A percentile compares a stretch with the other conserved stretches of the same genome.
Conservation (phyloP, 2,888 invertebrate species). For the Herminia tarsipennalis region DNA sequence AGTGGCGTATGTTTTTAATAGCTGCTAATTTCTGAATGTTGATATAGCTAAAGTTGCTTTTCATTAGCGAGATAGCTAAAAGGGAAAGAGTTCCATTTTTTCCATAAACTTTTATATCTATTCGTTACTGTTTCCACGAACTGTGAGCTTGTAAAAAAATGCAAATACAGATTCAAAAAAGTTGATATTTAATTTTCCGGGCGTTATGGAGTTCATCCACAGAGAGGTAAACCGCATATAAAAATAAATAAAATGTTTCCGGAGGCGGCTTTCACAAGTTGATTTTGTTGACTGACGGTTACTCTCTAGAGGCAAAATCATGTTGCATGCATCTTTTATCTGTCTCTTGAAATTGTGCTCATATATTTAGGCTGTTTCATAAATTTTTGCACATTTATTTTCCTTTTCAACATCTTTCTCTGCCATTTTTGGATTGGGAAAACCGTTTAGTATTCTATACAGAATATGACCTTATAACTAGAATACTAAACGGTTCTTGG, state of each 20-base stretch:
- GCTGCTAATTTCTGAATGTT: slow-evolving; percentile 8
- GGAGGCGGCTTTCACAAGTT: slow-evolving; percentile 21
- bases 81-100: slow-evolving; percentile 2
- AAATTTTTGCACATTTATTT: too few species aligned
- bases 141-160: slow-evolving; percentile 2
- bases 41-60: slow-evolving; percentile 5
- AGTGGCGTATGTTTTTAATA: slow-evolving; percentile 1
- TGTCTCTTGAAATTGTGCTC: slow-evolving; percentile 7
- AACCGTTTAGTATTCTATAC: too few species aligned
- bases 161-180: slow-evolving; percentile 11
- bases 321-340: slow-evolving; percentile 10
- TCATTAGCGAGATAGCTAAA: background rate
- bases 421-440: too few species aligned
- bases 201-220: slow-evolving; percentile 5
- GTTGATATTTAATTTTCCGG: slow-evolving; percentile 18
- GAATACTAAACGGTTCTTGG: too few species aligned
- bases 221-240: slow-evolving; percentile 14
- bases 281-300: slow-evolving; percentile 30
- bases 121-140: slow-evolving; percentile 5
- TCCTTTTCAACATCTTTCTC: too few species aligned
- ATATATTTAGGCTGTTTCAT: background rate
- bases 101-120: slow-evolving; percentile 6
- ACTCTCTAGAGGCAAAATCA: slow-evolving; percentile 16
- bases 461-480: too few species aligned
- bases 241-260: slow-evolving; percentile 26